Percentiles rank a stretch among this genome's conserved stretches.
Evolutionary conservation across 2,797 vertebrate genomes (phyloP).

Genomic region (Hoplostethus mediterraneus): DNA sequence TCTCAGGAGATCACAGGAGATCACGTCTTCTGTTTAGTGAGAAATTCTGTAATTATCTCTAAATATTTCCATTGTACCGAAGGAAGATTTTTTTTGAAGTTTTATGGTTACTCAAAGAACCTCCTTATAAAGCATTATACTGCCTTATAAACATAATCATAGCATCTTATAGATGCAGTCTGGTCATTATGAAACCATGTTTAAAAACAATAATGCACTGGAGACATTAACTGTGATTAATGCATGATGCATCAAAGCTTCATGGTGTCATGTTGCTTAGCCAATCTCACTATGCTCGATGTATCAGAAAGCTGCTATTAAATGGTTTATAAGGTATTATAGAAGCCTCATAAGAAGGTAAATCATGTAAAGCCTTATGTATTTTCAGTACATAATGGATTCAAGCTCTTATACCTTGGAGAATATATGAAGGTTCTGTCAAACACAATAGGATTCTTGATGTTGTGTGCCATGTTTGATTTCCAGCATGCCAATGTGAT

Average conservation of each 20-base stretch:
- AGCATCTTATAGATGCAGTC: slow-evolving; percentile 58
- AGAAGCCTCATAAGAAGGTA: slow-evolving; percentile 17
- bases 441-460: slow-evolving; percentile 18
- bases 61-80: slow-evolving; percentile 48
- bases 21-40: slow-evolving; percentile 17
- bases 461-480: slow-evolving; percentile 34
- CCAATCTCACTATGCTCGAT: slow-evolving; percentile 21
- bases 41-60: slow-evolving; percentile 33
- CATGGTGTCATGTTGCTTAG: slow-evolving; percentile 13
- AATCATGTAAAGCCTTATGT: slow-evolving; percentile 49
- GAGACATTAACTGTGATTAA: slow-evolving; percentile 58
- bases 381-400: slow-evolving; percentile 30
- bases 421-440: not conserved
- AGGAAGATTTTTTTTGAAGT: slow-evolving; percentile 34
- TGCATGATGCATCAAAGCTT: slow-evolving; percentile 34
- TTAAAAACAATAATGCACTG: slow-evolving; percentile 52
- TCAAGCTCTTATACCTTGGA: slow-evolving; percentile 10
- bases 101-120: slow-evolving; percentile 52
- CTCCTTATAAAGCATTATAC: slow-evolving; percentile 50
- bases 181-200: slow-evolving; percentile 42
- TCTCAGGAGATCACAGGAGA: slow-evolving; percentile 59
- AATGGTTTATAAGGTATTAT: slow-evolving; percentile 22
- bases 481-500: slow-evolving; percentile 53
- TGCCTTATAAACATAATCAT: slow-evolving; percentile 49
- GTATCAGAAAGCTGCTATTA: slow-evolving; percentile 24